Evolutionary conservation across 2,797 vertebrate genomes (phyloP).

Genomic region (Etheostoma perlongum): DNA sequence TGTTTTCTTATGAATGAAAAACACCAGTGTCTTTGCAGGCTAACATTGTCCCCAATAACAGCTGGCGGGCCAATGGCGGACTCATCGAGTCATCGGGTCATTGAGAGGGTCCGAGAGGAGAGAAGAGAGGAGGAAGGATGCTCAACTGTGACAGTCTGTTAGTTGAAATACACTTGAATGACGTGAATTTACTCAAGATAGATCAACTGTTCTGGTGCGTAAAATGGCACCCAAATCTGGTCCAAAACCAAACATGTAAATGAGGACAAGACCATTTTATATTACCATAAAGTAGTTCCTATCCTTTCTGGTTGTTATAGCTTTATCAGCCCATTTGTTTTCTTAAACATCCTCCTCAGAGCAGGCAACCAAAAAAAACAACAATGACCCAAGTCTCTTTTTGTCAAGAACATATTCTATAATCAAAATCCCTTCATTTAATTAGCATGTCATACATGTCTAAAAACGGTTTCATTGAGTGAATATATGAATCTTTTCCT

Average conservation of each 20-base stretch:
- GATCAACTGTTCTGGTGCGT: not conserved
- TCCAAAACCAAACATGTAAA: not conserved
- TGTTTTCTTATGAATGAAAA: not conserved
- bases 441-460: constrained; percentile 37
- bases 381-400: not conserved
- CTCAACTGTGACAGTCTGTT: not conserved
- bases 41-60: constrained; percentile 7
- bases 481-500: not conserved
- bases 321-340: not conserved
- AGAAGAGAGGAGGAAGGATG: not conserved
- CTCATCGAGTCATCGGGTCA: constrained; percentile 45
- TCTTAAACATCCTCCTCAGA: not conserved
- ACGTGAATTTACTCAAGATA: too few relatives aligned
- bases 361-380: not conserved
- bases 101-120: constrained; percentile 31
- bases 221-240: not conserved
- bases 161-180: not conserved
- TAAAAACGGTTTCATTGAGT: constrained; percentile 43
- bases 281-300: not conserved
- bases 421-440: constrained; percentile 4
- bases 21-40: constrained; percentile 10
- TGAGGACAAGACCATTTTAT: not conserved
- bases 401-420: not conserved
- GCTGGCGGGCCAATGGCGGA: constrained; percentile 45
- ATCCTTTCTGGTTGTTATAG: not conserved